These are phyloP conservation scores for Rhopilema esculentum DNA, from an alignment of 30 jellyfish, hydroid and myxozoan genomes.

Conservation along the genomic window DNA sequence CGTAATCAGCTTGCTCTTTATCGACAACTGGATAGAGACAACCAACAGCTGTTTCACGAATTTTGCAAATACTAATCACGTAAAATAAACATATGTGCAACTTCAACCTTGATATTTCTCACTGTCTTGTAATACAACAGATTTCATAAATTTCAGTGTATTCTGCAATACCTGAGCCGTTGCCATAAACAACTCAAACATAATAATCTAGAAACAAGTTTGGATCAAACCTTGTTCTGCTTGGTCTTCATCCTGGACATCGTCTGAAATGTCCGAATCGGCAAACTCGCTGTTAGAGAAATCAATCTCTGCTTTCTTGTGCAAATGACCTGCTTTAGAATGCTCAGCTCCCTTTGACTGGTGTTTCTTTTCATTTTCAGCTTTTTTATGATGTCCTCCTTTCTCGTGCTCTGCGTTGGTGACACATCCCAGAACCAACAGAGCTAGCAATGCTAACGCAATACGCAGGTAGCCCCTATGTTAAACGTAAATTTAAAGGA, in stretches of 20 bases:
- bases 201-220: too few species aligned
- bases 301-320: slow-evolving; percentile 53
- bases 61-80: too few species aligned
- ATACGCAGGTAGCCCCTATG: slow-evolving; percentile 17
- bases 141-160: too few species aligned
- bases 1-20: slow-evolving; percentile 65
- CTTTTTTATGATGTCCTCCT: slow-evolving; percentile 19
- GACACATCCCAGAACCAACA: slow-evolving; percentile 5
- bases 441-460: slow-evolving; percentile 6
- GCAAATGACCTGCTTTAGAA: background rate
- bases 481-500: background rate
- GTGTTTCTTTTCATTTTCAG: slow-evolving; percentile 9
- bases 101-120: too few species aligned
- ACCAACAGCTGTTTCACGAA: background rate
- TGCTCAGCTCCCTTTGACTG: background rate
- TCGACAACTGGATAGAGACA: slow-evolving; percentile 14
- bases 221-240: slow-evolving; percentile 31
- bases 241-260: slow-evolving; percentile 35
- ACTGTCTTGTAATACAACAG: too few species aligned
- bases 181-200: background rate
- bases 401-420: slow-evolving; percentile 32
- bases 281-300: slow-evolving; percentile 51
- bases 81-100: too few species aligned
- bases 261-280: slow-evolving; percentile 34
- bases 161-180: too few species aligned